A percentile compares a stretch with the other conserved stretches of the same genome.
Conservation (phyloP, 2,797 vertebrate genomes). For the Telmatherina bonti region DNA sequence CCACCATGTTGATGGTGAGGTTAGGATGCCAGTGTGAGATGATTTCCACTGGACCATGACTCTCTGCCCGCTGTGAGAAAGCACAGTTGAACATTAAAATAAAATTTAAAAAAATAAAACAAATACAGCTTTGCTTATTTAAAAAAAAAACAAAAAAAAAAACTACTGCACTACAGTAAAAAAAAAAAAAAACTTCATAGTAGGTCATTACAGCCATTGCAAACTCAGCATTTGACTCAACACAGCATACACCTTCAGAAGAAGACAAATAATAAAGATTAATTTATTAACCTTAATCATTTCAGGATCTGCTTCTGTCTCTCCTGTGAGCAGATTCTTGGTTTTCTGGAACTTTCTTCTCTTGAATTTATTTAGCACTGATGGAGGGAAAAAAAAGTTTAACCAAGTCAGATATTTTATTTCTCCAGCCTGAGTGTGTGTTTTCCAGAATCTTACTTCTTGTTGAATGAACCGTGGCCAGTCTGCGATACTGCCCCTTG, state of each 20-base stretch:
- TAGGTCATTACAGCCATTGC: too few species aligned
- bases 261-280: neutral
- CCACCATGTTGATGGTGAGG: constrained; percentile 97
- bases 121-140: neutral
- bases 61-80: constrained; percentile 89
- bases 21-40: constrained; percentile 99
- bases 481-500: constrained; percentile 91
- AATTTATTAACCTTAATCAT: constrained; percentile 70
- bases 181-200: neutral
- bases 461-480: constrained; percentile 91
- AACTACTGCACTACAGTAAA: too few species aligned
- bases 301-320: constrained; percentile 92
- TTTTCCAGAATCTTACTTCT: constrained; percentile 84
- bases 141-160: too few species aligned
- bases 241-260: neutral
- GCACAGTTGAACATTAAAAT: neutral
- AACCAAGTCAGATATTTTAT: neutral
- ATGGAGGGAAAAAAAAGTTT: constrained; percentile 14
- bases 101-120: neutral
- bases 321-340: constrained; percentile 95
- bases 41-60: constrained; percentile 93
- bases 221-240: neutral
- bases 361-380: constrained; percentile 98
- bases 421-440: neutral
- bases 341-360: constrained; percentile 94